phyloP scores from a whole-genome alignment of 2,113 vertebrate species.

The Bubo bubo region DNA sequence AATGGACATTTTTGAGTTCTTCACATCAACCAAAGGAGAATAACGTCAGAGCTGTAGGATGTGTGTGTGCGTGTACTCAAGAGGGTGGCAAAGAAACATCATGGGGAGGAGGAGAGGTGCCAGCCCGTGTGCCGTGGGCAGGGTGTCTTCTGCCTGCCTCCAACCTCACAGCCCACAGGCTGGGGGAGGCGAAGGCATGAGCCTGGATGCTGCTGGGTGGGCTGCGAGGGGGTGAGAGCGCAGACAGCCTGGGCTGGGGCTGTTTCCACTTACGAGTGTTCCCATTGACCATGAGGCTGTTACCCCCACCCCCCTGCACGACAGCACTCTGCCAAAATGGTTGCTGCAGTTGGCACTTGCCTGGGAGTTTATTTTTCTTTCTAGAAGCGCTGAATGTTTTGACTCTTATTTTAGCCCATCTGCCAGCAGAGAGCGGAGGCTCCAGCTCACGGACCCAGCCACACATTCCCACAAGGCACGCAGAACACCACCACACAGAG shows the following conservation, averaged over 20 bases:
- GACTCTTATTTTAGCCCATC: not conserved
- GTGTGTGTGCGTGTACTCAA: accelerated
- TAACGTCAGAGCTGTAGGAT: not conserved
- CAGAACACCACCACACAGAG: accelerated
- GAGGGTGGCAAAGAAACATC: not conserved
- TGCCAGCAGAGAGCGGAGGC: not conserved
- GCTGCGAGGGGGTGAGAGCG: accelerated
- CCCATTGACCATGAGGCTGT: not conserved
- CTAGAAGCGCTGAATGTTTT: not conserved
- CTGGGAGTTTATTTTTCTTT: constrained; percentile 3
- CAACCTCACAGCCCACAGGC: accelerated
- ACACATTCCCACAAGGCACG: accelerated
- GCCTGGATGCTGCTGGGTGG: accelerated
- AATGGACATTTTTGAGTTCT: constrained; percentile 58
- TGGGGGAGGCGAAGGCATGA: not conserved
- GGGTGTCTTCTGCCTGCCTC: not conserved
- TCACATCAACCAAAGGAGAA: not conserved
- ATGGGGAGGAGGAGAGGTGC: not conserved
- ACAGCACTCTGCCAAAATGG: not conserved
- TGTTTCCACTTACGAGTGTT: not conserved
- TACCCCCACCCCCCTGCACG: not conserved
- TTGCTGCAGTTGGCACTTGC: not conserved
- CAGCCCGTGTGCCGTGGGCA: not conserved
- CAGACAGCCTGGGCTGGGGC: not conserved
- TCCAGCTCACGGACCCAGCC: not conserved